These are phyloP conservation scores for Artemisiospiza belli DNA, from an alignment of 2,113 vertebrate species.

Conservation along the genomic window DNA sequence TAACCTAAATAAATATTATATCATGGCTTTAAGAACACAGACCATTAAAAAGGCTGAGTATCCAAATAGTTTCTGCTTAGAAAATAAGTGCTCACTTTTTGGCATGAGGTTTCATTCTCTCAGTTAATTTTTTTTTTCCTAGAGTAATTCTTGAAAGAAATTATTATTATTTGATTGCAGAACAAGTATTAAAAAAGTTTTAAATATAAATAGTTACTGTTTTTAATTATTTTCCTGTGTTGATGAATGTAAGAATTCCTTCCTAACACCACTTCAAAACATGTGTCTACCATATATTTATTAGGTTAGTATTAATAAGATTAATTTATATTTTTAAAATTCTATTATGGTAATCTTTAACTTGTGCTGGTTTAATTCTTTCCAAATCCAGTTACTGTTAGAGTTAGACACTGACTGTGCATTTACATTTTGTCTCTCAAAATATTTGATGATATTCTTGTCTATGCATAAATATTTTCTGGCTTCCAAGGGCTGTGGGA, in stretches of 20 bases:
- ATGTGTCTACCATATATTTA: not conserved
- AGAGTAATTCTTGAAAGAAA: not conserved
- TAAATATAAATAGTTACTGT: not conserved
- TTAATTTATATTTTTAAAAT: not conserved
- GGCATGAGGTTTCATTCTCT: not conserved
- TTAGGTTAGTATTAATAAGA: not conserved
- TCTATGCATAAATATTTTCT: not conserved
- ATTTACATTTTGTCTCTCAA: not conserved
- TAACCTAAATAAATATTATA: not conserved
- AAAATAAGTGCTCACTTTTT: not conserved
- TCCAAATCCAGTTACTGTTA: not conserved
- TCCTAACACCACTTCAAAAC: not conserved
- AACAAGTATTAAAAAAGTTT: not conserved
- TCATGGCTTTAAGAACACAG: not conserved
- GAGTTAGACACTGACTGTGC: not conserved
- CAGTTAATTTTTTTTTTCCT: not conserved
- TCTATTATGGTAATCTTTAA: not conserved
- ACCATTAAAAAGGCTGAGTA: not conserved
- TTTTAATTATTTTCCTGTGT: not conserved
- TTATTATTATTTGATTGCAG: not conserved
- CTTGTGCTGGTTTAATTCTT: not conserved
- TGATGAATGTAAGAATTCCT: not conserved
- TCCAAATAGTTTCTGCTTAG: not conserved
- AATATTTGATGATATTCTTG: too few species aligned
- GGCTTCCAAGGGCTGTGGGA: not conserved